phyloP scores from a whole-genome alignment of 2,888 invertebrate genomes.

The Timema cristinae region DNA sequence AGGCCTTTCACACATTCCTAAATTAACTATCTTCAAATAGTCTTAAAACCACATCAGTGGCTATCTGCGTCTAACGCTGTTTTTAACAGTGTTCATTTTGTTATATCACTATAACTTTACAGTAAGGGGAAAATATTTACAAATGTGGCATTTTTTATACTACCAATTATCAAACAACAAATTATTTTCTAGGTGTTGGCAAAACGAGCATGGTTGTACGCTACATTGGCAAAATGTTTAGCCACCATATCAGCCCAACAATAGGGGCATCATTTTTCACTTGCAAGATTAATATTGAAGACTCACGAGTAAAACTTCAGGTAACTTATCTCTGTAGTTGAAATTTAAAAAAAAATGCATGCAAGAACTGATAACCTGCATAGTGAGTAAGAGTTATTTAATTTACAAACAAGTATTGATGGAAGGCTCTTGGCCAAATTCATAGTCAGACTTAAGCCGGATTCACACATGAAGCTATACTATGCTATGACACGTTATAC shows the following conservation, averaged over 20 bases:
- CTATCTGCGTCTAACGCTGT: no score
- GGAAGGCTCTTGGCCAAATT: no score
- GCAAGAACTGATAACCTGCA: not conserved
- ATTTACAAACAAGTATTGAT: no score
- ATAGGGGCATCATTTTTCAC: slow-evolving; percentile 89
- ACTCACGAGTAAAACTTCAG: slow-evolving; percentile 70
- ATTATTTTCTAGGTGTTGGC: slow-evolving; percentile 69
- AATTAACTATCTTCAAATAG: no score
- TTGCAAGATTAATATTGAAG: slow-evolving; percentile 71
- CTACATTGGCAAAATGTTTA: slow-evolving; percentile 75
- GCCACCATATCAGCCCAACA: slow-evolving; percentile 72
- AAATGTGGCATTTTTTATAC: not conserved
- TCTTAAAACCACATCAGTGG: no score
- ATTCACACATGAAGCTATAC: no score
- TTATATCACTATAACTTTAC: no score
- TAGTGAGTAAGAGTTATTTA: no score
- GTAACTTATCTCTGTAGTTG: slow-evolving; percentile 45
- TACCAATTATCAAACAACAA: not conserved
- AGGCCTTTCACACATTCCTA: no score
- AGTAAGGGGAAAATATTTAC: not conserved
- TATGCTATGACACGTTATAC: no score
- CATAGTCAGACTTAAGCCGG: no score
- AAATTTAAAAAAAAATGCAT: not conserved
- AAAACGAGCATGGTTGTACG: slow-evolving; percentile 82
- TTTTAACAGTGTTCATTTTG: no score